These are phyloP conservation scores for Anthrax anthrax DNA, from an alignment of 2,888 invertebrate genomes.

Conservation along the genomic window DNA sequence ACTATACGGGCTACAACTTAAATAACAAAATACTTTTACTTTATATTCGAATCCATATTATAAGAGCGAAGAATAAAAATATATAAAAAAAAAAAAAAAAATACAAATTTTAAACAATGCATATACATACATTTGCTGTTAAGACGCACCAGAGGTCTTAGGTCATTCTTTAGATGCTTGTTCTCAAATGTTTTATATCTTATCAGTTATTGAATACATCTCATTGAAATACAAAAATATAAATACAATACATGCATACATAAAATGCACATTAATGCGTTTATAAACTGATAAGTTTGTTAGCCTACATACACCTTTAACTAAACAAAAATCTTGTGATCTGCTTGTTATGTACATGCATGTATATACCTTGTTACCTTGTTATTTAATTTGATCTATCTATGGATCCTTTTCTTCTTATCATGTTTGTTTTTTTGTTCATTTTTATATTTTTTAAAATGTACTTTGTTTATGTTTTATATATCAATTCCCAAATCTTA, in stretches of 20 bases:
- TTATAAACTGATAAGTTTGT: too few relatives aligned
- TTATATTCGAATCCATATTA: too few relatives aligned
- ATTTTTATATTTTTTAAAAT: neutral
- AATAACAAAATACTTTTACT: neutral
- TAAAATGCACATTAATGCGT: too few relatives aligned
- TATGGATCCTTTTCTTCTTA: neutral
- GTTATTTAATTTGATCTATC: neutral
- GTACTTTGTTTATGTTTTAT: neutral
- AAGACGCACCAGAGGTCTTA: slow-evolving; percentile 1
- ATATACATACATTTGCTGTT: neutral
- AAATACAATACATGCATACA: too few relatives aligned
- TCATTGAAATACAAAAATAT: neutral
- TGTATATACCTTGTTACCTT: neutral
- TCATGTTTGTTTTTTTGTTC: too few relatives aligned
- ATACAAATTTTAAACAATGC: too few relatives aligned
- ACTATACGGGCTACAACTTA: neutral
- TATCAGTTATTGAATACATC: neutral
- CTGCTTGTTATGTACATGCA: too few relatives aligned
- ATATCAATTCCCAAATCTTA: slow-evolving; percentile 7
- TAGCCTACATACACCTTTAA: too few relatives aligned
- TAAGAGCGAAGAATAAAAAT: too few relatives aligned
- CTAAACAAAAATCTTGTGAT: too few relatives aligned
- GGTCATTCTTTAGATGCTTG: slow-evolving; percentile 3
- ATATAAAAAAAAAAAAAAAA: too few relatives aligned
- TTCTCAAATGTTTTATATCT: neutral